Evolutionary conservation across 2,113 vertebrate genomes (phyloP).

Genomic region (Oncorhynchus gorbuscha): DNA sequence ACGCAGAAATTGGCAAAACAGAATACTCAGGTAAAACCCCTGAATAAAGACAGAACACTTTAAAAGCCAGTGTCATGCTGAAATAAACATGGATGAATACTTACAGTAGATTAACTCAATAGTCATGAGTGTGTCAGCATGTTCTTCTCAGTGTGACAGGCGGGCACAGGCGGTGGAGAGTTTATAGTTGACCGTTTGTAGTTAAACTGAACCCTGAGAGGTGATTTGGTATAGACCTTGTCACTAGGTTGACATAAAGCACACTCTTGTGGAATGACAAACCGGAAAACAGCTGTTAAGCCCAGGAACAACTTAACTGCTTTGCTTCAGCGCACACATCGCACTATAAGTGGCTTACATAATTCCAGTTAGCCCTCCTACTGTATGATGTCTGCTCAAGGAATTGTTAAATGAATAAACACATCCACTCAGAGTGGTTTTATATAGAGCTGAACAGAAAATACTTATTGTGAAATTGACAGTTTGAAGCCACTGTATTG

Average conservation of each 20-base stretch:
- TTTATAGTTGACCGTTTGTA: not conserved
- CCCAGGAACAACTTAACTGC: not conserved
- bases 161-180: too few relatives aligned
- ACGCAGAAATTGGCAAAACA: conserved; percentile 76
- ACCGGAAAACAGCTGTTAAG: conserved; percentile 6
- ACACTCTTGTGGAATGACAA: not conserved
- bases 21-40: conserved; percentile 77
- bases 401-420: conserved; percentile 47
- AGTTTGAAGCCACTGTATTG: conserved; percentile 52
- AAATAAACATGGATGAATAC: too few relatives aligned
- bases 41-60: not conserved
- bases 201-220: conserved; percentile 2
- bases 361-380: not conserved
- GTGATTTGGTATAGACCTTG: not conserved
- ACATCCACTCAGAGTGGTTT: conserved; percentile 17
- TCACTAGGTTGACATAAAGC: not conserved
- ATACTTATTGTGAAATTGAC: conserved; percentile 10
- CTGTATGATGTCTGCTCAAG: conserved; percentile 9
- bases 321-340: conserved; percentile 8
- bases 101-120: too few relatives aligned
- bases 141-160: too few relatives aligned
- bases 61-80: not conserved
- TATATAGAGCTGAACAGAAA: conserved; percentile 3
- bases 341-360: not conserved
- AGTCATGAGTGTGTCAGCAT: too few relatives aligned